A percentile compares a stretch with the other conserved stretches of the same genome.
Conservation (phyloP, 2,113 vertebrate species). For the Xenopus borealis region DNA sequence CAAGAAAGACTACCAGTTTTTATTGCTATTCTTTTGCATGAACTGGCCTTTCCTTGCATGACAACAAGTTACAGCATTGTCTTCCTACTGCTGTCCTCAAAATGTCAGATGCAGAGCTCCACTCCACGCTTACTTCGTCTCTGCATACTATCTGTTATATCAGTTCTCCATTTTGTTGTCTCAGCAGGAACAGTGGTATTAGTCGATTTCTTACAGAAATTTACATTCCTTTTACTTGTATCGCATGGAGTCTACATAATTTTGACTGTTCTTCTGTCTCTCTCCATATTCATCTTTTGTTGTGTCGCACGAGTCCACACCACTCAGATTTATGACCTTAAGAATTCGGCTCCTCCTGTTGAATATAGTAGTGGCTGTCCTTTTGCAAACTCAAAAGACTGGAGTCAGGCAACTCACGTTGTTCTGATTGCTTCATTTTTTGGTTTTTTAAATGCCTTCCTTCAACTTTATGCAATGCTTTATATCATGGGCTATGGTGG, state of each 20-base stretch:
- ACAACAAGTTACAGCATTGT: constrained; percentile 72
- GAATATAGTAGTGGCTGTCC: constrained; percentile 61
- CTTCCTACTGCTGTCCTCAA: constrained; percentile 73
- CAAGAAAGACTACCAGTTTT: constrained; percentile 65
- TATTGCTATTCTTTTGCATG: constrained; percentile 62
- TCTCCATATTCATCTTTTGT: constrained; percentile 70
- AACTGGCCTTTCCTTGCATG: constrained; percentile 75
- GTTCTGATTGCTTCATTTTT: constrained; percentile 72
- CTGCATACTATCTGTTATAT: constrained; percentile 64
- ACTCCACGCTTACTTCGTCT: constrained; percentile 70
- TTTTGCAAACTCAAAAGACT: constrained; percentile 69
- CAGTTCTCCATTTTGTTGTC: constrained; percentile 66
- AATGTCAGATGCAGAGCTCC: constrained; percentile 58
- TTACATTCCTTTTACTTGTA: constrained; percentile 67
- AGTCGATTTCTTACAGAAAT: constrained; percentile 64
- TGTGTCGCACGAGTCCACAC: constrained; percentile 63
- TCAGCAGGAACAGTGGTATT: constrained; percentile 69
- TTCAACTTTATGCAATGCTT: constrained; percentile 80
- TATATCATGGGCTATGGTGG: constrained; percentile 71
- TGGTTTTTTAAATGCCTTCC: constrained; percentile 73
- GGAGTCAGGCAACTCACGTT: constrained; percentile 70
- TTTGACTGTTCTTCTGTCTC: constrained; percentile 69
- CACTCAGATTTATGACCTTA: constrained; percentile 71
- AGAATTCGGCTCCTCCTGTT: constrained; percentile 62
- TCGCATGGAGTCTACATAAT: constrained; percentile 73